Conservation (phyloP, 2,113 vertebrate genomes). For the Anarrhichthys ocellatus region DNA sequence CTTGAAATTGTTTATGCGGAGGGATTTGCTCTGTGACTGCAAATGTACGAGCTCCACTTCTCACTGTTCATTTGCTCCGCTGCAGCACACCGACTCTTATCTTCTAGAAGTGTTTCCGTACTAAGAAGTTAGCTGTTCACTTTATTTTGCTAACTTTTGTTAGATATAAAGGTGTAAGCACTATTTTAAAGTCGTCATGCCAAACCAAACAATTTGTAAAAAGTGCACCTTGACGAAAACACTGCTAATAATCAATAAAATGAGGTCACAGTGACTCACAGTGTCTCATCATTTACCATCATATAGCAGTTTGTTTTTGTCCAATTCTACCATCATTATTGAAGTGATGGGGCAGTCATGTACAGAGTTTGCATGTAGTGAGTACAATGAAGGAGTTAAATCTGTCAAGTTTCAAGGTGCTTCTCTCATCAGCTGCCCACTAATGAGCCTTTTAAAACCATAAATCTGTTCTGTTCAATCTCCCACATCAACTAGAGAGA, state of each 20-base stretch:
- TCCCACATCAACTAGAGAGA: slow-evolving; percentile 21
- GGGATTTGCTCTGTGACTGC: slow-evolving; percentile 16
- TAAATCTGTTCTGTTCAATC: slow-evolving; percentile 53
- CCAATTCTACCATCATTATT: slow-evolving; percentile 41
- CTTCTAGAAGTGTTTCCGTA: background rate
- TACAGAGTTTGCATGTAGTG: slow-evolving; percentile 4
- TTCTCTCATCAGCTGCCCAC: slow-evolving; percentile 30
- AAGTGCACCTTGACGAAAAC: slow-evolving; percentile 6
- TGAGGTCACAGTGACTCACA: background rate
- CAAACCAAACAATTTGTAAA: background rate
- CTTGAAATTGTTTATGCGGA: slow-evolving; percentile 17
- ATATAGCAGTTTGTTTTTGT: slow-evolving; percentile 39
- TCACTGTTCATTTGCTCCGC: background rate
- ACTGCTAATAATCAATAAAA: background rate
- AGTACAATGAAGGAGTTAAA: slow-evolving; percentile 33
- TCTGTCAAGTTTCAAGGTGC: slow-evolving; percentile 52
- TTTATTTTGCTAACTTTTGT: background rate
- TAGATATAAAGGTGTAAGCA: background rate
- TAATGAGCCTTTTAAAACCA: slow-evolving; percentile 44
- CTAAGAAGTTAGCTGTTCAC: background rate
- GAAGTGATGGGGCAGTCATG: slow-evolving; percentile 19
- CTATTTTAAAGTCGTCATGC: background rate
- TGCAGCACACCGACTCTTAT: background rate
- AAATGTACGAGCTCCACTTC: background rate
- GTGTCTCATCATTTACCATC: slow-evolving; percentile 9